Base-by-base conservation (phyloP, 2,888 invertebrate species). In the Rhogogaster chlorosoma region DNA sequence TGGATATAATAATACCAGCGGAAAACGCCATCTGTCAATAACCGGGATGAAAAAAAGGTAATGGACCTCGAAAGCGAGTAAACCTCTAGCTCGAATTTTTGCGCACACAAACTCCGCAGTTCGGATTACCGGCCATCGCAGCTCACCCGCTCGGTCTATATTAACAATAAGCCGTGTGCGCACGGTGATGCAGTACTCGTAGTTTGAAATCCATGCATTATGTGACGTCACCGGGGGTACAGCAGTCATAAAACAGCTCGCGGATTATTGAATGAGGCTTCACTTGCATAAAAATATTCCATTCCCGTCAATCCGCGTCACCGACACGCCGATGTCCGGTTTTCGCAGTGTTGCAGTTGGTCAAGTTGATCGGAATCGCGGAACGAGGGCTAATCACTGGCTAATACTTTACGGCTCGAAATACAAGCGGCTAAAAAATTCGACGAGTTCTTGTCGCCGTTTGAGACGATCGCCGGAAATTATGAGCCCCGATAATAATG, bases 191-290 rank as follows among this genome's bases (percentile, higher is more conserved):
- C 53, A 53, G 77, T 77, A 61, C 61, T 29, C n/a, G 38, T 64
- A 84, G 85, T 83, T 83, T 84, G 84, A 87, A 90, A 90, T 89
- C 88, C 88, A 87, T 89, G 89, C 86, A 87, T 86, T 84, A 80
- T 85, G 89, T 88, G 88, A 91, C 89, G 89, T 89, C 90, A 89
- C 89, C 87, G 87, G 84, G 75, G 88, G 80, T 12, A 86, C 86
- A 87, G 92, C 91, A 92, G 91, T 91, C 92, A 92, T 92, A 92
- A 92, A 93, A 92, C 90, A 89, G 89, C 89, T 85, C 88, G 89
- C 88, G 92, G 92, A 92, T 92, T 92, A 92, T 92, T 90, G 90
- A 91, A 90, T 89, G 90, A 90, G 92, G 91, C 91, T 92, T 92
- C 92, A 22, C 61, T 26, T 18, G 91, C 90, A 90, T 91, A 92